Conservation (phyloP, 2,888 invertebrate species). For the Sinotaia quadrata region DNA sequence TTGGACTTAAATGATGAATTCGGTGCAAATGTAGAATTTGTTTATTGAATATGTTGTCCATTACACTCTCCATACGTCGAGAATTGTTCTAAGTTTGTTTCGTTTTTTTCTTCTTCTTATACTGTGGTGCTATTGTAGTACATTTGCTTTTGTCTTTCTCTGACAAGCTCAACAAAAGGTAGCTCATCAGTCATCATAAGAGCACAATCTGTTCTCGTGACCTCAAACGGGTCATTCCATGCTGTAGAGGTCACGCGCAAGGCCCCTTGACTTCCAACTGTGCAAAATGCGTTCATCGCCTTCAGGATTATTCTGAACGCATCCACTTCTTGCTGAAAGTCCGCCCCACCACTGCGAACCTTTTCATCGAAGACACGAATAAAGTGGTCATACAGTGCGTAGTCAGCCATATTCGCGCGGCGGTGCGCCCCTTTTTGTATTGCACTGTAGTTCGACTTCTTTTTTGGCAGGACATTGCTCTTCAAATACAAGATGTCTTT, state of each 20-base stretch:
- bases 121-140: no score
- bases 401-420: slow-evolving; percentile 24
- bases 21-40: no score
- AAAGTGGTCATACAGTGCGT: slow-evolving; percentile 35
- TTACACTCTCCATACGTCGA: no score
- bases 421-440: slow-evolving; percentile 13
- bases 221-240: slow-evolving; percentile 39
- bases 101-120: no score
- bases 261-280: not conserved
- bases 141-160: not conserved
- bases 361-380: slow-evolving; percentile 14
- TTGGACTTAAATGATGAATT: no score
- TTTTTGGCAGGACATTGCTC: slow-evolving; percentile 11
- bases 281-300: slow-evolving; percentile 23
- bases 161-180: slow-evolving; percentile 30
- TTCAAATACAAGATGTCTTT: slow-evolving; percentile 43
- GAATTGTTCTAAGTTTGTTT: no score
- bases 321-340: slow-evolving; percentile 31
- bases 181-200: slow-evolving; percentile 34
- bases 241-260: slow-evolving; percentile 28
- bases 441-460: not conserved
- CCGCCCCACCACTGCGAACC: slow-evolving; percentile 19
- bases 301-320: slow-evolving; percentile 17
- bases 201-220: slow-evolving; percentile 35
- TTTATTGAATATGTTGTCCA: no score